These are phyloP conservation scores for Nettapus auritus DNA, from an alignment of 2,113 vertebrate genomes.

Conservation along the genomic window DNA sequence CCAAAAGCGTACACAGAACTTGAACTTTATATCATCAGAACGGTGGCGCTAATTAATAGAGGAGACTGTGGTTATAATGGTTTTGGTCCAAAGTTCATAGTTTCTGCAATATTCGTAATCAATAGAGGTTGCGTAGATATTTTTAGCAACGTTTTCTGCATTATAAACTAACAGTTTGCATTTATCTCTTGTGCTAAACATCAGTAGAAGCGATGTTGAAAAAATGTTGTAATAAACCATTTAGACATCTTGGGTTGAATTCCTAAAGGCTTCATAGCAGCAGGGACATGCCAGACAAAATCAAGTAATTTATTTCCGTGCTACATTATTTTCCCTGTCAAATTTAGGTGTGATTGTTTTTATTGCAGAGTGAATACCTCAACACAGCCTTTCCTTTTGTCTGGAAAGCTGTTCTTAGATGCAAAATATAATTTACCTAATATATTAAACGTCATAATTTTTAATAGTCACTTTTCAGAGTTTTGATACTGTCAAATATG, in stretches of 20 bases:
- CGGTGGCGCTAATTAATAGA: not conserved
- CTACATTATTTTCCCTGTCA: not conserved
- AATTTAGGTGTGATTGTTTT: not conserved
- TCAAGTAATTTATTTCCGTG: not conserved
- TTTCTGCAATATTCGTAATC: not conserved
- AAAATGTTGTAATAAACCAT: not conserved
- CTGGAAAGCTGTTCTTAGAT: not conserved
- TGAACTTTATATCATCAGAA: not conserved
- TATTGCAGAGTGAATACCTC: not conserved
- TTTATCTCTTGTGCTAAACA: not conserved
- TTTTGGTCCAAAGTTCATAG: not conserved
- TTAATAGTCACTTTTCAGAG: not conserved
- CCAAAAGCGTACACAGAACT: not conserved
- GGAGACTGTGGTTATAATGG: not conserved
- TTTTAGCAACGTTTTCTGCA: not conserved
- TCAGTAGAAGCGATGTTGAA: not conserved
- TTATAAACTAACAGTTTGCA: not conserved
- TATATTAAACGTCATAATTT: not conserved
- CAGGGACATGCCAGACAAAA: not conserved
- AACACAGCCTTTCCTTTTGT: accelerated
- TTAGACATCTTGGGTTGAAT: accelerated
- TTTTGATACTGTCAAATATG: not conserved
- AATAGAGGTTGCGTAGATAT: not conserved
- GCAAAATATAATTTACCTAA: not conserved
- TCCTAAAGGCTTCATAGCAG: not conserved